Evolutionary conservation across 2,113 vertebrate species (phyloP).

Genomic region (Ranitomeya imitator): DNA sequence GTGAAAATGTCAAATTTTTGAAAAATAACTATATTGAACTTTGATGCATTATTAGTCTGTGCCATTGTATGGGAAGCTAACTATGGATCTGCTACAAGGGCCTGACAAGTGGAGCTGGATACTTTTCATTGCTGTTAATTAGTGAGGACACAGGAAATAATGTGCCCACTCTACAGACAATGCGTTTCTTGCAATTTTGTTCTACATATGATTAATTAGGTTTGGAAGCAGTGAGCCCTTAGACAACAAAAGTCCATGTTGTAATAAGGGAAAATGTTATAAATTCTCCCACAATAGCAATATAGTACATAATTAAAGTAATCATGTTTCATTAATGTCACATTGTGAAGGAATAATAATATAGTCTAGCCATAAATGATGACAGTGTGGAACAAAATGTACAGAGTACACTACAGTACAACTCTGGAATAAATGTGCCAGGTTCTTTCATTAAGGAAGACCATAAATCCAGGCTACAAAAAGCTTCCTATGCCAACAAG

Average conservation of each 20-base stretch:
- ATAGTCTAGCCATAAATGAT: constrained; percentile 25
- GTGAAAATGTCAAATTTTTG: background rate
- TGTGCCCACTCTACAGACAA: constrained; percentile 2
- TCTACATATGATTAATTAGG: constrained; percentile 32
- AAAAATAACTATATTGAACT: background rate
- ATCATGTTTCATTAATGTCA: constrained; percentile 41
- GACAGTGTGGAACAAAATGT: constrained; percentile 10
- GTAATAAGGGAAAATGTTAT: constrained; percentile 16
- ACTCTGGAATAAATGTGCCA: background rate
- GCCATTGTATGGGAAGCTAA: background rate
- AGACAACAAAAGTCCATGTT: constrained; percentile 22
- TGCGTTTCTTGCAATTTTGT: constrained; percentile 20
- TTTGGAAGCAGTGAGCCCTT: background rate
- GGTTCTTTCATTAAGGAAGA: background rate
- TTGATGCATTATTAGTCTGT: background rate
- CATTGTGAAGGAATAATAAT: constrained; percentile 37
- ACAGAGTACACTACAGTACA: background rate
- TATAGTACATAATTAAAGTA: constrained; percentile 28
- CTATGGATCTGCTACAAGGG: background rate
- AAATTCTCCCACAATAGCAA: constrained; percentile 10
- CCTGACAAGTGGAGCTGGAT: background rate
- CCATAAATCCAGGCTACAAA: background rate
- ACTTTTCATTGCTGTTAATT: background rate
- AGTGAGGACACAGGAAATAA: constrained; percentile 16
- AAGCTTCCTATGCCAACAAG: background rate